These are phyloP conservation scores for Plagiodera versicolora DNA, from an alignment of 2,888 invertebrate species.

Conservation along the genomic window DNA sequence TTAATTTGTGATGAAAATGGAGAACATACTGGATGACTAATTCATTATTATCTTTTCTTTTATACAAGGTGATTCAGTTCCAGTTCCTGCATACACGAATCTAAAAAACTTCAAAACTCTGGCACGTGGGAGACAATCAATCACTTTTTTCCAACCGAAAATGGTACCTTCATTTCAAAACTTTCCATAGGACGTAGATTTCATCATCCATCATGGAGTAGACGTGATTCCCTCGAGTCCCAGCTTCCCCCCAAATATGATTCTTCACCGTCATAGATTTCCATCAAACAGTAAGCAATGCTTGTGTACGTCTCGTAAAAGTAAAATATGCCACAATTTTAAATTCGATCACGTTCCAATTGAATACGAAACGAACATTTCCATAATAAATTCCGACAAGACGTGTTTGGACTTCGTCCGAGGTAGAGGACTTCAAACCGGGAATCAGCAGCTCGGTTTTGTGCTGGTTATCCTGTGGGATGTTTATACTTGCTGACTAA, in stretches of 20 bases:
- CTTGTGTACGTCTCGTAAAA: conserved; percentile 32
- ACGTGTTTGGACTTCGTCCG: conserved; percentile 49
- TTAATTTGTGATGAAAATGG: too few relatives aligned
- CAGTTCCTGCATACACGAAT: too few relatives aligned
- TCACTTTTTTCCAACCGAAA: too few relatives aligned
- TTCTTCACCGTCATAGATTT: conserved; percentile 28
- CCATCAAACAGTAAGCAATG: conserved; percentile 32
- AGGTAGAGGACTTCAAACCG: conserved; percentile 6
- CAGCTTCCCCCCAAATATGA: conserved; percentile 9
- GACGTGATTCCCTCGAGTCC: not conserved
- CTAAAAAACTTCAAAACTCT: too few relatives aligned
- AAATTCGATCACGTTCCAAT: conserved; percentile 55
- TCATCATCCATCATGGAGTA: too few relatives aligned
- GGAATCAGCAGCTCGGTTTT: not conserved
- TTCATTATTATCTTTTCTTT: too few relatives aligned
- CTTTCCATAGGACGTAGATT: too few relatives aligned
- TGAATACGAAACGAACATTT: conserved; percentile 54
- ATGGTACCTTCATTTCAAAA: too few relatives aligned
- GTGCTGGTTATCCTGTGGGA: not conserved
- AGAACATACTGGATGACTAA: too few relatives aligned
- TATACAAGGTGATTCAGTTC: too few relatives aligned
- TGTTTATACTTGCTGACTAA: not conserved
- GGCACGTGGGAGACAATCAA: too few relatives aligned
- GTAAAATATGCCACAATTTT: conserved; percentile 54
- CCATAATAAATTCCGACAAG: conserved; percentile 52